These are phyloP conservation scores for Aphidius ervi DNA, from an alignment of 1,140 invertebrate species.

Conservation along the genomic window DNA sequence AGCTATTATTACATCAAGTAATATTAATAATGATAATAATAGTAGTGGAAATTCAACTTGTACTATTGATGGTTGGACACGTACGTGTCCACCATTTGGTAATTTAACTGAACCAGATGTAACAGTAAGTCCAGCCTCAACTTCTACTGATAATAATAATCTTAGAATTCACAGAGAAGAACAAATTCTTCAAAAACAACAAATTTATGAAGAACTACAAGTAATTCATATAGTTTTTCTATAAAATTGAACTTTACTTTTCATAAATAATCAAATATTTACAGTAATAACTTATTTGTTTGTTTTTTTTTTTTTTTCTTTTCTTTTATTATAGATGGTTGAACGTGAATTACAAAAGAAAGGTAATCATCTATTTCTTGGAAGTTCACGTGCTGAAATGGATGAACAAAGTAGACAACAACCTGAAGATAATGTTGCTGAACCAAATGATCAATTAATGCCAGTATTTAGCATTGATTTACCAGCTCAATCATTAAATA, in stretches of 20 bases:
- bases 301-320: slow-evolving; percentile 1
- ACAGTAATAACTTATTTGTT: slow-evolving; percentile 3
- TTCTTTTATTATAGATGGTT: slow-evolving; percentile 57
- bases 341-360: slow-evolving; percentile 71
- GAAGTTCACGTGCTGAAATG: slow-evolving; percentile 24
- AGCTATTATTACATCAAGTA: slow-evolving; percentile 32
- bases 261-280: too few species aligned
- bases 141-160: slow-evolving; percentile 31
- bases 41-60: slow-evolving; percentile 30
- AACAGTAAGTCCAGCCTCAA: slow-evolving; percentile 37
- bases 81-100: slow-evolving; percentile 23
- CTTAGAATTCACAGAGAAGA: slow-evolving; percentile 57
- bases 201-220: slow-evolving; percentile 75
- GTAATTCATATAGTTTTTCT: slow-evolving; percentile 35
- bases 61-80: too few species aligned
- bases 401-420: slow-evolving; percentile 30
- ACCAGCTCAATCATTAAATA: slow-evolving; percentile 32
- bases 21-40: slow-evolving; percentile 45
- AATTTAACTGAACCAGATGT: slow-evolving; percentile 47
- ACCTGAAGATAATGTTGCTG: slow-evolving; percentile 18
- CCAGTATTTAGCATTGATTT: slow-evolving; percentile 43
- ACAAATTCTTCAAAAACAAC: slow-evolving; percentile 68
- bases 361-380: slow-evolving; percentile 51
- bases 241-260: too few species aligned
- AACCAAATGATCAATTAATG: slow-evolving; percentile 38